Percentiles rank a stretch among this genome's conserved stretches.
Evolutionary conservation across 2,888 invertebrate genomes (phyloP).

Genomic region (Zonitis immaculata): DNA sequence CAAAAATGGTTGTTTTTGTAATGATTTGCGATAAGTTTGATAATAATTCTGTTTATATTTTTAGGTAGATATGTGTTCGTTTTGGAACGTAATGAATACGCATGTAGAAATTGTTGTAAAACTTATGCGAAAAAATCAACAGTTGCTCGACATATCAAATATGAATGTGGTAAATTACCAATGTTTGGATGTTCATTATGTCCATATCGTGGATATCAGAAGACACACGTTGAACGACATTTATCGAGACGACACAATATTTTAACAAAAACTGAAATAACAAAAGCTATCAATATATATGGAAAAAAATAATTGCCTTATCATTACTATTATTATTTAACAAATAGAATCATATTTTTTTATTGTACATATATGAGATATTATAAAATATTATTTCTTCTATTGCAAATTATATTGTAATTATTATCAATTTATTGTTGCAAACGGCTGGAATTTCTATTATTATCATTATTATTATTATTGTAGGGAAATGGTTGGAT

Average conservation of each 20-base stretch:
- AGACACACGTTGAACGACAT: conserved; percentile 38
- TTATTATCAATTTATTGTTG: not conserved
- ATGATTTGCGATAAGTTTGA: not conserved
- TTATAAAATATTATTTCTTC: too few species aligned
- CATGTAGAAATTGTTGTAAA: conserved; percentile 27
- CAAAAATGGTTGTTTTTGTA: not conserved
- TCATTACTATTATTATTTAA: too few species aligned
- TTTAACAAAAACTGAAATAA: conserved; percentile 13
- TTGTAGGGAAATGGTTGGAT: not conserved
- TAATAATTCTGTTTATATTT: not conserved
- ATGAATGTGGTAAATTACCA: conserved; percentile 36
- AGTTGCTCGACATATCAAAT: conserved; percentile 31
- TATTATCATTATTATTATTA: not conserved
- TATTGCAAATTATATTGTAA: not conserved
- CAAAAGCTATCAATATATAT: conserved; percentile 9
- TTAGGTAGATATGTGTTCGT: conserved; percentile 5
- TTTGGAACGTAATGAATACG: conserved; percentile 16
- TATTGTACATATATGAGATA: not conserved
- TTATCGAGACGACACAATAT: conserved; percentile 38
- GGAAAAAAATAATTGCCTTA: conserved; percentile 8
- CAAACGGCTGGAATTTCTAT: not conserved
- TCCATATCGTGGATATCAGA: conserved; percentile 37
- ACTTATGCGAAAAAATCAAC: conserved; percentile 30
- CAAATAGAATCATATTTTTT: not conserved
- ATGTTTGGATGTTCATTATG: conserved; percentile 36